phyloP scores from a whole-genome alignment of 2,113 vertebrate species.

The Seriola dumerili region DNA sequence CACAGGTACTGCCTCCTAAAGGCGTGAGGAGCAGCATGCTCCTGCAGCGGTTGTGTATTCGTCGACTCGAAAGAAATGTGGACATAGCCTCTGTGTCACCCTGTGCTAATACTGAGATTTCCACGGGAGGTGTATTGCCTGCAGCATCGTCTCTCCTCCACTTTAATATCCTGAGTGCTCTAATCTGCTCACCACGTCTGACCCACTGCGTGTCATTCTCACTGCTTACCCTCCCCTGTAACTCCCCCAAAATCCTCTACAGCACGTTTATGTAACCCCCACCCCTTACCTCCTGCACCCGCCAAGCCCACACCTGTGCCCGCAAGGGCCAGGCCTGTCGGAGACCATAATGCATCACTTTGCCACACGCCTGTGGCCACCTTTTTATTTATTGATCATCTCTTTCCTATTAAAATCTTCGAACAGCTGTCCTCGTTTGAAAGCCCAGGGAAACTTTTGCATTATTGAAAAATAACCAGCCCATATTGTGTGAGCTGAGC shows the following conservation, averaged over 20 bases:
- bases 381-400: constrained; percentile 78
- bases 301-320: constrained; percentile 17
- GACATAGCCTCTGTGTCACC: constrained; percentile 41
- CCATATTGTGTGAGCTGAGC: constrained; percentile 5
- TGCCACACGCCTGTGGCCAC: constrained; percentile 30
- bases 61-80: constrained; percentile 45
- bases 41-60: constrained; percentile 23
- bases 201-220: constrained; percentile 65
- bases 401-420: constrained; percentile 65
- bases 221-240: constrained; percentile 47
- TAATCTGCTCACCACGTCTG: constrained; percentile 76
- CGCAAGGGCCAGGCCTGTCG: constrained; percentile 8
- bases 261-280: constrained; percentile 65
- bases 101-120: constrained; percentile 60
- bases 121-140: constrained; percentile 53
- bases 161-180: constrained; percentile 82
- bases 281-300: constrained; percentile 7
- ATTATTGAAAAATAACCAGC: constrained; percentile 73
- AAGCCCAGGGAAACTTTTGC: constrained; percentile 62
- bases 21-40: background rate
- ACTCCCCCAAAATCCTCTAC: constrained; percentile 68
- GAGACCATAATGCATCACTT: constrained; percentile 63
- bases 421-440: constrained; percentile 62
- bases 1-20: background rate
- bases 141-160: constrained; percentile 52